Percentiles rank a stretch among this genome's conserved stretches.
Conservation (phyloP, 2,113 vertebrate species). For the Podilymbus podiceps region DNA sequence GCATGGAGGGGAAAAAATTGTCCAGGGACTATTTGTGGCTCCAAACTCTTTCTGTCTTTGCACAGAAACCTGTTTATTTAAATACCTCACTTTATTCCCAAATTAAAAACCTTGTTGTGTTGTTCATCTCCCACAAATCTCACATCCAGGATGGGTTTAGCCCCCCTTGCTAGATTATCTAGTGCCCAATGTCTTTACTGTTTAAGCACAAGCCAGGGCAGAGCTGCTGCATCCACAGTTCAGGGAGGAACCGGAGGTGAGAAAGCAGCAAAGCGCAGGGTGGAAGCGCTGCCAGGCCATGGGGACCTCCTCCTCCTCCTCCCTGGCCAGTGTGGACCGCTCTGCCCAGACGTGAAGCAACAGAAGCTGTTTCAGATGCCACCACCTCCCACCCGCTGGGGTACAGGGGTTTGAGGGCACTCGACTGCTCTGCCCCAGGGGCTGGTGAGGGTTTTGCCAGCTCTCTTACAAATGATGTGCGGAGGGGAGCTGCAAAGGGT, state of each 20-base stretch:
- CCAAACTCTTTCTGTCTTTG: not conserved
- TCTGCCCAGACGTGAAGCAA: not conserved
- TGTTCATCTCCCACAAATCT: not conserved
- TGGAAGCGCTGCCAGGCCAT: not conserved
- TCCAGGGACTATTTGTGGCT: not conserved
- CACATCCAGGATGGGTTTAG: rapidly evolving
- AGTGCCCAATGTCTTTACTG: not conserved
- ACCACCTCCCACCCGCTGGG: not conserved
- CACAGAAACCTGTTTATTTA: not conserved
- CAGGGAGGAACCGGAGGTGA: not conserved
- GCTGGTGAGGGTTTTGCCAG: not conserved
- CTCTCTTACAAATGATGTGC: rapidly evolving
- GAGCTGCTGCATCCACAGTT: not conserved
- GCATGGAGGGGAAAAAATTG: rapidly evolving
- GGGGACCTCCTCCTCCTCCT: not conserved
- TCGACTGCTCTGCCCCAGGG: not conserved
- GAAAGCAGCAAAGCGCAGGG: not conserved
- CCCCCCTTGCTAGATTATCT: not conserved
- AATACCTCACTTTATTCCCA: not conserved
- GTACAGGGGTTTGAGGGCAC: not conserved
- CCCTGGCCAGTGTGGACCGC: rapidly evolving
- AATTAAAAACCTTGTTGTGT: rapidly evolving
- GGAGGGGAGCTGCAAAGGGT: not conserved
- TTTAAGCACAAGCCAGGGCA: not conserved
- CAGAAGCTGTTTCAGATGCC: not conserved